phyloP scores from a whole-genome alignment of 2,888 invertebrate species.

The Perizoma flavofasciatum region DNA sequence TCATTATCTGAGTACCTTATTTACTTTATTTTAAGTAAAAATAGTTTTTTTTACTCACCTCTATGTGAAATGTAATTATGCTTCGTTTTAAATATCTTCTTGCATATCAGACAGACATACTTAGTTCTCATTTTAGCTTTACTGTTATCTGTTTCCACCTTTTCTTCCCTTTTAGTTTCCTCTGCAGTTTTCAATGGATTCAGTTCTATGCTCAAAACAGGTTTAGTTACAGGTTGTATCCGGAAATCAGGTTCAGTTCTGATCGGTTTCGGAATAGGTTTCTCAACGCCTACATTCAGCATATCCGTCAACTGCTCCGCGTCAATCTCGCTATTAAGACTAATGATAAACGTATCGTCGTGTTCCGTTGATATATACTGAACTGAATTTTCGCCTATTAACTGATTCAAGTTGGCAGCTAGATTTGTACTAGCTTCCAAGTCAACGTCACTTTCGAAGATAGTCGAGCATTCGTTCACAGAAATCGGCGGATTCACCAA shows the following conservation, averaged over 20 bases:
- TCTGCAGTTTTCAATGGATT: constrained; percentile 12
- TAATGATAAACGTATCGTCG: constrained; percentile 78
- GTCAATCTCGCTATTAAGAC: constrained; percentile 75
- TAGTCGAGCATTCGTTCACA: constrained; percentile 74
- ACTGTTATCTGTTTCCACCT: constrained; percentile 38
- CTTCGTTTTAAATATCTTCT: constrained; percentile 69
- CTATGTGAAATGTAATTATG: constrained; percentile 73
- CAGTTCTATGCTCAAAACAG: not conserved
- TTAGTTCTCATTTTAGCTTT: constrained; percentile 48
- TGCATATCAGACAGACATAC: constrained; percentile 65
- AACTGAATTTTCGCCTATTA: constrained; percentile 75
- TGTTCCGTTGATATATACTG: constrained; percentile 78
- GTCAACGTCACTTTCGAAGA: constrained; percentile 78
- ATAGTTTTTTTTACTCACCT: constrained; percentile 55
- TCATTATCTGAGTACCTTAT: no score
- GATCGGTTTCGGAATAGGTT: constrained; percentile 2
- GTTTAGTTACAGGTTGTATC: not conserved
- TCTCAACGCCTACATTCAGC: constrained; percentile 65
- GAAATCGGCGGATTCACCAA: constrained; percentile 50
- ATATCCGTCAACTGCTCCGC: constrained; percentile 74
- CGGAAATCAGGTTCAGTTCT: not conserved
- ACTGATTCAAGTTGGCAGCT: constrained; percentile 75
- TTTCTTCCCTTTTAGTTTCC: constrained; percentile 30
- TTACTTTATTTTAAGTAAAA: no score
- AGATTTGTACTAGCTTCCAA: constrained; percentile 75